Evolutionary conservation across 2,888 invertebrate genomes (phyloP), one percentile per base, ranked within the genome.

Genomic region (Ormyrus labotus): DNA sequence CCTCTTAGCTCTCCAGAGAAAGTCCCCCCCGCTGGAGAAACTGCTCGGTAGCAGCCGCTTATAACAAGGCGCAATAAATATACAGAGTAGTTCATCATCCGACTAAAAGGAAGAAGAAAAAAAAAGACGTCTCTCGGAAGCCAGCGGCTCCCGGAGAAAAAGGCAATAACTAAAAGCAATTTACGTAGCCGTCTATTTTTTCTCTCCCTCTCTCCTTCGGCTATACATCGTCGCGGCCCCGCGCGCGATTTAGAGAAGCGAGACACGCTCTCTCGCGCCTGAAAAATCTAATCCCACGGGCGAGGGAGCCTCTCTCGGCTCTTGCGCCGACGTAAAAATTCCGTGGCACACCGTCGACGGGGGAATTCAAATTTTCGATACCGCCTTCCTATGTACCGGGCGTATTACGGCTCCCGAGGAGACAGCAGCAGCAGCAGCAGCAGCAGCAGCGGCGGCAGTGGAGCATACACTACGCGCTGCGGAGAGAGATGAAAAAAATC

Each of bases 251-350:
- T 69, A 69, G 69, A 69, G 48, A 77, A 58, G 76, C 75, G 68
- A 68, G 19, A 53, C 75, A 75, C 75, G 75, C 68, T 2, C 47
- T 4, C 61, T 57, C 19, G 19, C 19, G 19, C 19, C 60, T 68
- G 64, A 71, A 78, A 70, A 70, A 78, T 78, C 71, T 78, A 64
- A 70, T 71, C 71, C 65, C 71, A 78, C 64, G 77, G 77, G 70
- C 57, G 53, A 68, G 10, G 34, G 6, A 10, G 47, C 13, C 58
- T 19, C 19, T 13, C 1, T 19, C 19, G 19, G 19, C 19, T 19
- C 19, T 19, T 19, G 11, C 60, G 70, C 47, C 10, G 11, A 55
- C n/a, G 8, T 6, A 60, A 10, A 64, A 47, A 47, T 7, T 6
- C 48, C 50, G 51, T 19, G 51, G 19, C 11, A 19, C 50, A 8